A percentile compares a stretch with the other conserved stretches of the same genome.
These are phyloP conservation scores for Cassiopea andromeda DNA, from an alignment of 30 jellyfish, hydroid and myxozoan genomes.

Conservation along the genomic window DNA sequence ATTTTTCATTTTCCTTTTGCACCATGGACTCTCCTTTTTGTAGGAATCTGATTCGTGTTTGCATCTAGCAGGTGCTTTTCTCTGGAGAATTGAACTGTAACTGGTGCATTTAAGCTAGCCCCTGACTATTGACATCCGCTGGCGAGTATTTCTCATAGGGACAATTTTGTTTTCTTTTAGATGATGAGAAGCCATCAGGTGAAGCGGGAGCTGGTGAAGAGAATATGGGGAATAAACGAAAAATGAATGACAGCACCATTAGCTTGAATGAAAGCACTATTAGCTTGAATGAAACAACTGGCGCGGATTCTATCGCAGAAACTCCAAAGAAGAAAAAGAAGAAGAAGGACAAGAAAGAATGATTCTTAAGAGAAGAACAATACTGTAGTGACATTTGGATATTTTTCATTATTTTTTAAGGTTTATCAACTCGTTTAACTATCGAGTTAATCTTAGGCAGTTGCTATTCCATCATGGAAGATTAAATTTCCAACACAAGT, in stretches of 20 bases:
- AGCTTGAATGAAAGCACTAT: slow-evolving; percentile 38
- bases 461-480: not conserved
- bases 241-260: slow-evolving; percentile 29
- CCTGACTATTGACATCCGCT: too few species aligned
- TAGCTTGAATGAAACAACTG: slow-evolving; percentile 36
- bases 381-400: not conserved
- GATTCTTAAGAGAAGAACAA: not conserved
- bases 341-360: slow-evolving; percentile 16
- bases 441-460: not conserved
- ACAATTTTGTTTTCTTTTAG: slow-evolving; percentile 13
- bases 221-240: slow-evolving; percentile 70
- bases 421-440: not conserved
- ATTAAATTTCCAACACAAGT: not conserved
- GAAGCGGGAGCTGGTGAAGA: slow-evolving; percentile 49
- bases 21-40: too few species aligned
- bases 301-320: slow-evolving; percentile 30
- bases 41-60: too few species aligned
- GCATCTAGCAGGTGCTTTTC: too few species aligned
- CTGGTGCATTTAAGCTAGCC: too few species aligned
- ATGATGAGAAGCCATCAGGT: slow-evolving; percentile 36
- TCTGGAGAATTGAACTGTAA: too few species aligned
- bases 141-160: too few species aligned
- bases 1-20: too few species aligned
- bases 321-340: slow-evolving; percentile 64
- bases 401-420: not conserved